A percentile compares a stretch with the other conserved stretches of the same genome.
Conservation (phyloP, 2,888 invertebrate genomes). For the Drosophila vallismaia region DNA sequence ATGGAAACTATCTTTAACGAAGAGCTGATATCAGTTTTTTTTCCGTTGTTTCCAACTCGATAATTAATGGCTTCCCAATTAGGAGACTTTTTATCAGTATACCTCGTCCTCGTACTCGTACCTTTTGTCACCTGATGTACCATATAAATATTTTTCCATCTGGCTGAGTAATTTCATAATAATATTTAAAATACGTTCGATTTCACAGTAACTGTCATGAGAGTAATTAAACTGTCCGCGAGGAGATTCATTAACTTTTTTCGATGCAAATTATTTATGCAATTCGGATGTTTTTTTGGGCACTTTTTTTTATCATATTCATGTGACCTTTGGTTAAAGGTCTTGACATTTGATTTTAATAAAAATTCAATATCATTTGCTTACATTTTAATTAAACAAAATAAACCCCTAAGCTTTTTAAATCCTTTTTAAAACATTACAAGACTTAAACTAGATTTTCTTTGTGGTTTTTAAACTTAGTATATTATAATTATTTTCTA, state of each 20-base stretch:
- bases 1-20: conserved; percentile 13
- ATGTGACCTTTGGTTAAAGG: no score
- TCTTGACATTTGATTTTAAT: no score
- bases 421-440: no score
- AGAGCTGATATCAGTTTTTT: conserved; percentile 22
- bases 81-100: conserved; percentile 36
- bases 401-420: no score
- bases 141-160: conserved; percentile 10
- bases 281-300: not conserved
- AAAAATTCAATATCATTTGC: no score
- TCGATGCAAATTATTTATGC: not conserved
- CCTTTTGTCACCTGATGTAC: conserved; percentile 30
- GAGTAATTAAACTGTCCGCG: conserved; percentile 2
- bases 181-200: conserved; percentile 20
- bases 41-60: conserved; percentile 30
- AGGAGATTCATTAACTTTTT: not conserved
- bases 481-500: no score
- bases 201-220: conserved; percentile 6
- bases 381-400: no score
- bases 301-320: no score
- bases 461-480: not conserved
- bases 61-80: conserved; percentile 35
- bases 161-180: conserved; percentile 16
- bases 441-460: not conserved
- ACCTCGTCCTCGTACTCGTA: not conserved